Evolutionary conservation across 1,140 invertebrate genomes (phyloP), one percentile per base, ranked within the genome.

Genomic region (Heliconius himera): DNA sequence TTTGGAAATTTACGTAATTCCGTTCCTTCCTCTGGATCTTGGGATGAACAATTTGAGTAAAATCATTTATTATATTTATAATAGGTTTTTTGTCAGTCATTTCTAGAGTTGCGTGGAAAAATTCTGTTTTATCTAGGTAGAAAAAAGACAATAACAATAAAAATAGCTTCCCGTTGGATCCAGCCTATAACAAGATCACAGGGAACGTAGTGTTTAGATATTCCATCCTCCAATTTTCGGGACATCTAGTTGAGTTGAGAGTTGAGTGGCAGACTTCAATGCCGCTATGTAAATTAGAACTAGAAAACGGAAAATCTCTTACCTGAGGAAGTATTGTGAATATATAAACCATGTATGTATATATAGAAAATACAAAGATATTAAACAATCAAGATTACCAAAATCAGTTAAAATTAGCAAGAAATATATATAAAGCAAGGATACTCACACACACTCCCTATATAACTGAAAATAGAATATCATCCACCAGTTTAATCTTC

Each of bases 1-100:
- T 82, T 84, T 81, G 77, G 74, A 84, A 84, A 81, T 84, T 84
- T 78, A 70, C 77, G 81, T 82, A 84, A 84, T 81, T 77, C 77
- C 77, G 79, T 51, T 51, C 51, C 60, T 74, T 76, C 73, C 66
- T 36, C 26, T 46, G 76, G 71, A 78, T 75, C 77, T 75, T 38
- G 33, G 33, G 16, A 51, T 78, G 73, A 81, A 81, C 71, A 80
- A 81, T 78, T 54, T 78, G 11, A 75, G 79, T 60, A 26, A 75
- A 78, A 51, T 49, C 72, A 81, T 56, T 77, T 81, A 74, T 76
- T 76, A 72, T 81, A 75, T 29, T 77, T 78, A 74, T 76, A 78
- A 72, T 81, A 72, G 41, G 36, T 76, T 78, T 76, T 54, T 54
- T 8, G 33, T 74, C 11, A 54, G 0, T 71, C 1, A 11, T 71